phyloP scores from a whole-genome alignment of 2,888 invertebrate genomes.

The Agriopis marginaria region DNA sequence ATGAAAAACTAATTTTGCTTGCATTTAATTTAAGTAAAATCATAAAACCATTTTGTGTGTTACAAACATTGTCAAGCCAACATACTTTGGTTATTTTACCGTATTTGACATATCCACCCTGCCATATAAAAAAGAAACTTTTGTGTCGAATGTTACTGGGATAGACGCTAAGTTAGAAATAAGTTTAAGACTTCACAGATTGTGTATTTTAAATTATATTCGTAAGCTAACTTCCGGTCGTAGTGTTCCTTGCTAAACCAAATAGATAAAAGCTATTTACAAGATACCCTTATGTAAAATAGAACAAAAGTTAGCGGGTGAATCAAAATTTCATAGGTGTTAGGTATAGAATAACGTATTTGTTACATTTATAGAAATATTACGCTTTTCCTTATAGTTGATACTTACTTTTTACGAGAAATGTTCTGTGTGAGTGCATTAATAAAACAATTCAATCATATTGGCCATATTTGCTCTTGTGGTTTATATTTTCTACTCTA shows the following conservation, averaged over 20 bases:
- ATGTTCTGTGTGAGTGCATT: constrained; percentile 10
- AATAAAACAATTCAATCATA: constrained; percentile 1
- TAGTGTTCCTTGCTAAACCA: constrained; percentile 63
- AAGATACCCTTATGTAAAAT: constrained; percentile 51
- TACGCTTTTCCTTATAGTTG: constrained; percentile 22
- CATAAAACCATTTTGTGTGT: neutral
- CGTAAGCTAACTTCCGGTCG: constrained; percentile 36
- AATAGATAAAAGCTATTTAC: constrained; percentile 48
- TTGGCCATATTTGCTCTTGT: neutral
- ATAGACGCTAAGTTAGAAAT: constrained; percentile 32
- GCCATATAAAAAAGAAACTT: constrained; percentile 28
- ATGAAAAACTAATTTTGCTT: constrained; percentile 7
- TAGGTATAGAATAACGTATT: constrained; percentile 41
- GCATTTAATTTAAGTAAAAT: constrained; percentile 20
- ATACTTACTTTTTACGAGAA: constrained; percentile 1
- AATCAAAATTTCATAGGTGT: constrained; percentile 50
- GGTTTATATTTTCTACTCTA: no score
- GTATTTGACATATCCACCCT: constrained; percentile 25
- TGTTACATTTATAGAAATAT: constrained; percentile 29
- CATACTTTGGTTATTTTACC: constrained; percentile 11
- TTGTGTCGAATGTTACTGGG: constrained; percentile 32
- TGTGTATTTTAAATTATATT: constrained; percentile 16
- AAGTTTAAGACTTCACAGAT: constrained; percentile 6
- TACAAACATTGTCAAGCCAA: neutral
- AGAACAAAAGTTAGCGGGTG: constrained; percentile 58